phyloP scores from a whole-genome alignment of 2,113 vertebrate species.

The Phrynosoma blainvillii region DNA sequence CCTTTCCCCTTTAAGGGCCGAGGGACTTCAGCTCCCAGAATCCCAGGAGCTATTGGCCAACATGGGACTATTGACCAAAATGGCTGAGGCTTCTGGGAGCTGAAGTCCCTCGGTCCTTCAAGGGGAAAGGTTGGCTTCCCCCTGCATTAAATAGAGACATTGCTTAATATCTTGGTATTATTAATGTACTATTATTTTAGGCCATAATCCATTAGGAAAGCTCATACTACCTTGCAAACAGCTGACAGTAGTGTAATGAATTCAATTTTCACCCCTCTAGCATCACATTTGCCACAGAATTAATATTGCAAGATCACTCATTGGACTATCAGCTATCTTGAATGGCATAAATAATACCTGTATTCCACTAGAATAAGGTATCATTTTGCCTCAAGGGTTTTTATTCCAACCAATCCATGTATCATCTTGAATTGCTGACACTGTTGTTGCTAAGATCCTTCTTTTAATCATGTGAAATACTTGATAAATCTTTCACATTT shows the following conservation, averaged over 20 bases:
- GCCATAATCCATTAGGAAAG: background rate
- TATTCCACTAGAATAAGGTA: background rate
- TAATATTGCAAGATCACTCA: background rate
- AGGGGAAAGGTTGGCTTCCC: no score
- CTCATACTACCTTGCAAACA: background rate
- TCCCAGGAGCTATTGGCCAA: no score
- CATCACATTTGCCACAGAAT: background rate
- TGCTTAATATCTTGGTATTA: background rate
- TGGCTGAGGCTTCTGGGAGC: no score
- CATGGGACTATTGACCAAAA: no score
- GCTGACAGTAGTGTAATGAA: background rate
- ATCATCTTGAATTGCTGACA: slow-evolving; percentile 20
- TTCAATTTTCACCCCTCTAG: background rate
- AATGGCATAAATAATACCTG: background rate
- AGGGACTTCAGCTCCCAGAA: no score
- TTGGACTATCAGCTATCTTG: background rate
- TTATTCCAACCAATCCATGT: slow-evolving; percentile 14
- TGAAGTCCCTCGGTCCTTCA: no score
- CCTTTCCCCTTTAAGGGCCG: no score
- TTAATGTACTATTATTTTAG: background rate
- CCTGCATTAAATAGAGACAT: background rate
- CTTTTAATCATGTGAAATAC: background rate
- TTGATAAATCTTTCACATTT: slow-evolving; percentile 6
- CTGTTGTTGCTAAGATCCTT: background rate
- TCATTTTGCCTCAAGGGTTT: background rate